Base-by-base conservation (phyloP, 2,888 invertebrate genomes). In the Perdita meconis region DNA sequence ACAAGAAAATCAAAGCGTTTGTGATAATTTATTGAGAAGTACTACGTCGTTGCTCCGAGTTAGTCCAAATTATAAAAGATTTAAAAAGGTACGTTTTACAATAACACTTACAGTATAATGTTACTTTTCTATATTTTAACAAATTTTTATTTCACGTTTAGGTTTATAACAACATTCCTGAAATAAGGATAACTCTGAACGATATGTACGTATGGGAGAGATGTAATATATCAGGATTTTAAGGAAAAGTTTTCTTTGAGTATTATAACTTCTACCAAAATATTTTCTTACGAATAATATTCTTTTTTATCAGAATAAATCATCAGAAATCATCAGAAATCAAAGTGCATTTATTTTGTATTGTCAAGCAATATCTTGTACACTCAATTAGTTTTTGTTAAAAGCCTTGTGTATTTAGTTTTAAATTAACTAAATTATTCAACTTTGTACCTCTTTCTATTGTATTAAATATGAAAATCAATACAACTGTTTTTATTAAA, bases 161-260 rank as follows among this genome's bases (percentile, higher is more conserved):
- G 77, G 26, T 64, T 22, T 2, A 36, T 8, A 19, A 6, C 2
- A 34, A 1, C 3, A 12, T 50, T 19, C 74, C 64, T 12, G 19
- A 34, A 2, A n/a, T 44, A 19, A 68, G 77, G n/a, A 57, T 74
- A 34, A 22, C 24, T 8, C 4, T 74, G 36, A 0, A 10, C 1
- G 16, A 74, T 13, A 74, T 77, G 77, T 64, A 50, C 4, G 38
- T 40, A 1, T 77, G 76, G 74, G 36, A 53, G 0, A 24, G 0
- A 24, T 10, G 0, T 0, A 10, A 34, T 24, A 4, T 4, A 12
- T 0, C 38, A 50, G 40, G 4, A 53, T 3, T 19, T 1, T 47
- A 22, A n/a, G n/a, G n/a, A n/a, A n/a, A 13, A 36, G 12, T 13
- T 22, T 10, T 24, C 5, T 12, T 22, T 47, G 8, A 10, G 10